Base-by-base conservation (phyloP, 2,888 invertebrate species). In the Celastrina argiolus region DNA sequence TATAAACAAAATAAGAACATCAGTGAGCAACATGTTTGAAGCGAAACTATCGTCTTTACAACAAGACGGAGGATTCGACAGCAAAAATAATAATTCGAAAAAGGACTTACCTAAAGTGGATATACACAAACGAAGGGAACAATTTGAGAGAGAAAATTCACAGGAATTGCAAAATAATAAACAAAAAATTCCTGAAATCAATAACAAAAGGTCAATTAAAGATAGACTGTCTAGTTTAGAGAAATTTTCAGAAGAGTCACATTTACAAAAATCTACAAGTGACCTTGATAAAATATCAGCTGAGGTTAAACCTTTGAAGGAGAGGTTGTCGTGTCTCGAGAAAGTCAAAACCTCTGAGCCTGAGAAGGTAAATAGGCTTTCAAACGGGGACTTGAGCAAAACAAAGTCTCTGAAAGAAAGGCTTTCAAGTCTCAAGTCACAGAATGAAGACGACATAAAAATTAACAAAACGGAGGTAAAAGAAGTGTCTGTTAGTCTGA, bases 41-140 rank as follows among this genome's bases (percentile, higher is more conserved):
- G 93, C 93, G 75, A 93, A 93, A 76, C 81, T 94, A 7, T 92
- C 92, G 16, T 93, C 93, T 67, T 93, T 94, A 74, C 93, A 94
- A 81, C 85, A 87, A 70, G 86, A 84, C 78, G 88, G 83, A 73
- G 77, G 75, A 61, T 84, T 81, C 76, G 92, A 92, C 76, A 75
- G 87, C 70, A 84, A 87, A 77, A 88, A 83, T 74, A 85, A 91
- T 70, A 87, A 86, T 72, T 84, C 88, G 69, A 92, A 92, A 74
- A 93, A 93, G 75, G 92, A 93, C 76, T 86, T 94, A 69, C 94
- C 95, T n/a, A 97, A 96, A 91, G 95, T 96, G 28, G 94, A 96
- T 80, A 95, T 97, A 73, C 93, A 94, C 68, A 96, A 96, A 85
- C 92, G 96, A 74, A 94, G 96, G 75, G 96, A 96, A 82, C 93